phyloP scores from a whole-genome alignment of 2,113 vertebrate genomes.

The Clarias macrocephalus region DNA sequence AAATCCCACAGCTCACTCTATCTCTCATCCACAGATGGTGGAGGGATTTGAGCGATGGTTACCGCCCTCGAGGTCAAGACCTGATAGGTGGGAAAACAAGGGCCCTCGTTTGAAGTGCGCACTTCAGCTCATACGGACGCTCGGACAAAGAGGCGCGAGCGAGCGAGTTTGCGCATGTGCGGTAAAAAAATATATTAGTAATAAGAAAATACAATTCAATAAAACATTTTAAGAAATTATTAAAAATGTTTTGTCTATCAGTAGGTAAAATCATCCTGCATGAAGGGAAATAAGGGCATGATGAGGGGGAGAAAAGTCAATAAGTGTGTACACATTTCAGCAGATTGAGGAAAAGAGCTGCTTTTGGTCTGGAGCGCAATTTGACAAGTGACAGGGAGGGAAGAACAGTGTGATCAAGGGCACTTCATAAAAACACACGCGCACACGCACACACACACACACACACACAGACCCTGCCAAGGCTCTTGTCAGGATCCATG shows the following conservation, averaged over 20 bases:
- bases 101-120: not conserved
- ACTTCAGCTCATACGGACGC: not conserved
- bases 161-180: constrained; percentile 14
- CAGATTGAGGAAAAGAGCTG: constrained; percentile 47
- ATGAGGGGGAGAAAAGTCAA: constrained; percentile 44
- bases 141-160: constrained; percentile 5
- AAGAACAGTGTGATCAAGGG: constrained; percentile 54
- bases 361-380: constrained; percentile 41
- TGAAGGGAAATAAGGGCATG: constrained; percentile 29
- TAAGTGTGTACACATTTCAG: constrained; percentile 54
- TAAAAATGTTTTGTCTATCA: not conserved
- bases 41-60: constrained; percentile 33
- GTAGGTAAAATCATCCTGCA: constrained; percentile 37
- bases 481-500: constrained; percentile 44
- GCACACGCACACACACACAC: not conserved
- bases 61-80: constrained; percentile 10
- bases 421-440: constrained; percentile 26
- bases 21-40: constrained; percentile 51
- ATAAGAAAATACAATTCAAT: too few relatives aligned
- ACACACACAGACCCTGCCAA: constrained; percentile 21
- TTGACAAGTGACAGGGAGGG: constrained; percentile 50
- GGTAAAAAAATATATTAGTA: not conserved
- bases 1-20: constrained; percentile 45
- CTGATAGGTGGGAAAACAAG: constrained; percentile 1
- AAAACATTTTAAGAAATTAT: too few relatives aligned